phyloP scores from a whole-genome alignment of 2,888 invertebrate genomes.

The Xanthorhoe spadicearia region DNA sequence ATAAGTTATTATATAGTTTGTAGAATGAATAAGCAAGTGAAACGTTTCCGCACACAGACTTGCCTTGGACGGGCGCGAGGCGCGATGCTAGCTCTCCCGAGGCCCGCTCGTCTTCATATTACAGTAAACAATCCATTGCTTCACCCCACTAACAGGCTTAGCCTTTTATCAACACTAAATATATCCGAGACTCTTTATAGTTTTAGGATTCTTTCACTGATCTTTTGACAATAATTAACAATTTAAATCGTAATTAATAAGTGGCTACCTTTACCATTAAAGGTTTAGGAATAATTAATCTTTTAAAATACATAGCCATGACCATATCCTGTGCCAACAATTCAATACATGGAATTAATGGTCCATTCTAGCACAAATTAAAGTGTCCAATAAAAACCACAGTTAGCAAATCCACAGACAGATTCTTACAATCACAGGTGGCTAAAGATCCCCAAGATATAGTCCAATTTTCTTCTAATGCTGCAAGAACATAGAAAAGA shows the following conservation, averaged over 20 bases:
- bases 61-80: conserved; percentile 79
- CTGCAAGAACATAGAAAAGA: too few species aligned
- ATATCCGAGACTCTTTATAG: not conserved
- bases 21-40: conserved; percentile 51
- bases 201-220: conserved; percentile 31
- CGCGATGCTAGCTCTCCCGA: conserved; percentile 77
- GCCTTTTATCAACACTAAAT: conserved; percentile 20
- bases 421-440: too few species aligned
- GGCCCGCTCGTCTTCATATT: conserved; percentile 71
- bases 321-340: too few species aligned
- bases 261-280: not conserved
- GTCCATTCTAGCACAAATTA: too few species aligned
- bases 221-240: conserved; percentile 5
- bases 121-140: conserved; percentile 66
- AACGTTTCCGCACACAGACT: conserved; percentile 77
- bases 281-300: not conserved
- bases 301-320: too few species aligned
- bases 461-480: too few species aligned
- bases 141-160: conserved; percentile 32
- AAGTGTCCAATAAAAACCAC: too few species aligned
- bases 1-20: conserved; percentile 19
- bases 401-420: too few species aligned
- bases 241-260: not conserved
- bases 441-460: too few species aligned
- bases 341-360: too few species aligned